These are phyloP conservation scores for Dasysyrphus albostriatus DNA, from an alignment of 2,888 invertebrate genomes.

Conservation along the genomic window DNA sequence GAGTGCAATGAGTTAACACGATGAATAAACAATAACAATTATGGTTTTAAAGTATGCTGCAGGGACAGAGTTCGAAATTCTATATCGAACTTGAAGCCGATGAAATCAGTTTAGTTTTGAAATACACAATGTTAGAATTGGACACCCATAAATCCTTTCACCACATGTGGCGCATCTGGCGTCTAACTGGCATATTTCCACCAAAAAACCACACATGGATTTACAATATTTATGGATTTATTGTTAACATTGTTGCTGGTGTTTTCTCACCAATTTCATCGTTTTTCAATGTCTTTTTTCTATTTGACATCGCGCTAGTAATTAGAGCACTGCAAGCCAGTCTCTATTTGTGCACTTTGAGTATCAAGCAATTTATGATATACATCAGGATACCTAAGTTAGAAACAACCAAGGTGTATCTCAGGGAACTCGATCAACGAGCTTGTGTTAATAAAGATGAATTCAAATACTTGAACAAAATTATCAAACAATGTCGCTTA, in stretches of 20 bases:
- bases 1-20: neutral
- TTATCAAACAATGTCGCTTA: slow-evolving; percentile 33
- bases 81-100: neutral
- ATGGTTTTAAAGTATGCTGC: neutral
- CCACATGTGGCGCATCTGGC: slow-evolving; percentile 42
- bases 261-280: slow-evolving; percentile 37
- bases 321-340: slow-evolving; percentile 37
- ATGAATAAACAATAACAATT: neutral
- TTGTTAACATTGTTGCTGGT: slow-evolving; percentile 21
- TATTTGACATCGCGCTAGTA: slow-evolving; percentile 26
- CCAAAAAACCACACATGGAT: slow-evolving; percentile 13
- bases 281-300: slow-evolving; percentile 30
- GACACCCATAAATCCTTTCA: slow-evolving; percentile 34
- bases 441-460: slow-evolving; percentile 36
- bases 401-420: neutral
- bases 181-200: slow-evolving; percentile 45
- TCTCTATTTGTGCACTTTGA: slow-evolving; percentile 21
- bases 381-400: slow-evolving; percentile 13
- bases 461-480: slow-evolving; percentile 9
- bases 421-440: slow-evolving; percentile 26
- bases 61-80: neutral
- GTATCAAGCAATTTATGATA: slow-evolving; percentile 30
- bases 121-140: slow-evolving; percentile 28
- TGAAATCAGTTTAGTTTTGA: slow-evolving; percentile 6
- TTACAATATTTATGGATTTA: slow-evolving; percentile 42